Conservation (phyloP, 1,140 invertebrate species). For the Drosophila rhopaloa region DNA sequence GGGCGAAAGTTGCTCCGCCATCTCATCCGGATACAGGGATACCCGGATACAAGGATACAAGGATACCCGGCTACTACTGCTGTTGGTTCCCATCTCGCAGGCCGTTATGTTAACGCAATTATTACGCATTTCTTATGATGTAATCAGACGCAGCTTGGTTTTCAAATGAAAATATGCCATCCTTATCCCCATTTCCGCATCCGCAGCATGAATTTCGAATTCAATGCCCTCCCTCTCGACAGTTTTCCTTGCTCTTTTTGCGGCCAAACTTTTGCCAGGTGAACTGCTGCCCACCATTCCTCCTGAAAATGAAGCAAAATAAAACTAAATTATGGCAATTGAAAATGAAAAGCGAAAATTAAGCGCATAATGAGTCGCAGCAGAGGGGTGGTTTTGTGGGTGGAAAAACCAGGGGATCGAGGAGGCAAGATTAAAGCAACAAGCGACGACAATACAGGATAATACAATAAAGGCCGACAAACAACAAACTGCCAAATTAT, state of each 20-base stretch:
- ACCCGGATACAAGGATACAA: neutral
- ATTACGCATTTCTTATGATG: slow-evolving; percentile 83
- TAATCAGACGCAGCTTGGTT: slow-evolving; percentile 80
- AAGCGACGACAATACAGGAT: slow-evolving; percentile 65
- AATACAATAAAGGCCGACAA: slow-evolving; percentile 69
- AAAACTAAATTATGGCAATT: slow-evolving; percentile 84
- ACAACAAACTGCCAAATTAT: slow-evolving; percentile 66
- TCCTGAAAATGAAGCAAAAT: slow-evolving; percentile 73
- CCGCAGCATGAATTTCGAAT: neutral
- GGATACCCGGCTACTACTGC: slow-evolving; percentile 7
- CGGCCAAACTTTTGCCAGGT: slow-evolving; percentile 61
- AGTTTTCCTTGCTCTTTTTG: slow-evolving; percentile 34
- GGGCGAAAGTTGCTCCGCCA: slow-evolving; percentile 14
- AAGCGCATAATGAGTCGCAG: slow-evolving; percentile 79
- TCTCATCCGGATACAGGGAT: neutral
- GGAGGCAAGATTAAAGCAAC: slow-evolving; percentile 67
- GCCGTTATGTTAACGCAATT: slow-evolving; percentile 80
- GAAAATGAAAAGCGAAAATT: slow-evolving; percentile 84
- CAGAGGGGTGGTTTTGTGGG: neutral
- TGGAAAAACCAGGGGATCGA: slow-evolving; percentile 3
- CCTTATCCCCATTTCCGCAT: slow-evolving; percentile 17
- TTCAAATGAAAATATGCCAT: slow-evolving; percentile 78
- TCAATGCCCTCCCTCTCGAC: neutral
- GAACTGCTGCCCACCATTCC: neutral
- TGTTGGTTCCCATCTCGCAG: slow-evolving; percentile 27